A percentile compares a stretch with the other conserved stretches of the same genome.
phyloP scores from a whole-genome alignment of 2,113 vertebrate species.

The Nerophis ophidion region DNA sequence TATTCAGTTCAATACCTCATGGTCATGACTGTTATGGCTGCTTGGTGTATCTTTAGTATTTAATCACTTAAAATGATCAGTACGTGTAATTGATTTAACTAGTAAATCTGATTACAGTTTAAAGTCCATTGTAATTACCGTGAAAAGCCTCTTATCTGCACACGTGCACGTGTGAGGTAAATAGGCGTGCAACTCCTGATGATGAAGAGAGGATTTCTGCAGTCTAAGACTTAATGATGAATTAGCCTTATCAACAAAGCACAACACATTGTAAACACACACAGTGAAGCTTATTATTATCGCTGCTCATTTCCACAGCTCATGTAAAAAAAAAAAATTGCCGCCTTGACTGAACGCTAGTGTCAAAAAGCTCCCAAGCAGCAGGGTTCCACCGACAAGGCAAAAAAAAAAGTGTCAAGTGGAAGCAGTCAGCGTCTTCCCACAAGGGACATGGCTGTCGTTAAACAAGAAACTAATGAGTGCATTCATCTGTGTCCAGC shows the following conservation, averaged over 20 bases:
- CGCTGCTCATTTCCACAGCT: constrained; percentile 50
- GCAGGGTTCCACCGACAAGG: constrained; percentile 44
- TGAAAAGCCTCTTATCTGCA: constrained; percentile 29
- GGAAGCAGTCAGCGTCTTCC: constrained; percentile 68
- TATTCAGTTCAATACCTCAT: too few species aligned
- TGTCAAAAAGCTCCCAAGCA: constrained; percentile 48
- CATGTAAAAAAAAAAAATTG: constrained; percentile 21
- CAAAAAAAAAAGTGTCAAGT: constrained; percentile 51
- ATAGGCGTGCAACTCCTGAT: constrained; percentile 27
- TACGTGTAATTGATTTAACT: constrained; percentile 37
- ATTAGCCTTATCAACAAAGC: constrained; percentile 58
- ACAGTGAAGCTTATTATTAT: constrained; percentile 48
- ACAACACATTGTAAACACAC: constrained; percentile 44
- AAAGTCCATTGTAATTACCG: constrained; percentile 35
- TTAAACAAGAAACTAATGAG: constrained; percentile 78
- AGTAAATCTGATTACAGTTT: constrained; percentile 12
- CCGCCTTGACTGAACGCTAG: constrained; percentile 35
- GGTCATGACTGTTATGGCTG: too few species aligned
- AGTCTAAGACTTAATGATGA: constrained; percentile 50
- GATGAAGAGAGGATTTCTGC: constrained; percentile 45
- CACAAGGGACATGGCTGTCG: constrained; percentile 67
- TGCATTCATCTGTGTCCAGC: constrained; percentile 76
- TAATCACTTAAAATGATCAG: neutral
- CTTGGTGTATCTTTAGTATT: too few species aligned
- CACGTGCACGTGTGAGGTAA: constrained; percentile 25